Conservation (phyloP, 2,113 vertebrate species). For the Aptenodytes patagonicus region DNA sequence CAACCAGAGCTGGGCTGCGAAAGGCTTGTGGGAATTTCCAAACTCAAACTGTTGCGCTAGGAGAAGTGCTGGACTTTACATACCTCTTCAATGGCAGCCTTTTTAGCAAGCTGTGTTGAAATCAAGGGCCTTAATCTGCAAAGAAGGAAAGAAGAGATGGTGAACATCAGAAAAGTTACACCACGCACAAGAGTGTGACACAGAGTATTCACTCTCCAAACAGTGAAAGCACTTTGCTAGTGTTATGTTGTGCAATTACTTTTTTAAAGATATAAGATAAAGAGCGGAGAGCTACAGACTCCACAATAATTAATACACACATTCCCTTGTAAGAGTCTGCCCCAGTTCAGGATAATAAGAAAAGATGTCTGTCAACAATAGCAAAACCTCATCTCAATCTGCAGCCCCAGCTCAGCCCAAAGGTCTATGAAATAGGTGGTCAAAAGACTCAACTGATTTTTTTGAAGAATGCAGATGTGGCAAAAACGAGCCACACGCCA, state of each 20-base stretch:
- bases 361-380: background rate
- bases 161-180: background rate
- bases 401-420: background rate
- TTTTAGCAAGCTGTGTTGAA: conserved; percentile 81
- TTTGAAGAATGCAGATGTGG: background rate
- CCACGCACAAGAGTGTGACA: background rate
- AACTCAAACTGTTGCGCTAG: background rate
- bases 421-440: background rate
- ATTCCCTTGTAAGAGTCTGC: background rate
- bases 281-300: background rate
- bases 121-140: conserved; percentile 85
- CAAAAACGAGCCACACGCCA: background rate
- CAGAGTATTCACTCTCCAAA: background rate
- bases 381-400: background rate
- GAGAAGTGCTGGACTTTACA: background rate
- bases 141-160: conserved; percentile 26
- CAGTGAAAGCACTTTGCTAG: background rate
- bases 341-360: background rate
- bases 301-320: background rate
- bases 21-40: background rate
- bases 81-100: conserved; percentile 82
- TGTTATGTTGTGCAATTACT: background rate
- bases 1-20: background rate
- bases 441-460: background rate
- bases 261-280: background rate